phyloP scores from a whole-genome alignment of 1,140 invertebrate species.

The Drosophila teissieri region DNA sequence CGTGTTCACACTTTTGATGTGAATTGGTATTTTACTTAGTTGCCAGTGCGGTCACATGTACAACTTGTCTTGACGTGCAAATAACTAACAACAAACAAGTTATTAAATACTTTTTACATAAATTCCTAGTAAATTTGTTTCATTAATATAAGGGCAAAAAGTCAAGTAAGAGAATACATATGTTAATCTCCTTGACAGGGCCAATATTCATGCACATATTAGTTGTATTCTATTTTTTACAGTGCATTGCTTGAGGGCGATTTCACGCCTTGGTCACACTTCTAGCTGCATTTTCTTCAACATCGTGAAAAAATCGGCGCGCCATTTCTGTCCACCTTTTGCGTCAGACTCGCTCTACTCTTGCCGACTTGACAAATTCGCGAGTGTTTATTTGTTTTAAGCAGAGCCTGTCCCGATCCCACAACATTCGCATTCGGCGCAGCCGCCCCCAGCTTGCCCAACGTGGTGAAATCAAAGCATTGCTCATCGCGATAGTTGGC shows the following conservation, averaged over 20 bases:
- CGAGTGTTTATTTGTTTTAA: conserved; percentile 17
- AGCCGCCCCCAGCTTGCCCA: conserved; percentile 1
- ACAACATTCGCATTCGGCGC: background rate
- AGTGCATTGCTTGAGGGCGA: background rate
- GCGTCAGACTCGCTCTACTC: conserved; percentile 27
- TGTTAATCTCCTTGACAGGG: no score
- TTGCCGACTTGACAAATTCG: conserved; percentile 16
- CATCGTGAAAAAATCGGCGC: conserved; percentile 53
- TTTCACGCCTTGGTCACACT: conserved; percentile 16
- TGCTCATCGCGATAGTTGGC: conserved; percentile 12
- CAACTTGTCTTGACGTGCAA: no score
- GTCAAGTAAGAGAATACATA: no score
- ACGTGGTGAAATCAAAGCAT: conserved; percentile 37
- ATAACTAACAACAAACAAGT: no score
- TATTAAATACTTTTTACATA: no score
- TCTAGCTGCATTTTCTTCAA: background rate
- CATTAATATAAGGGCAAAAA: no score
- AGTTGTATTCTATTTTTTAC: background rate
- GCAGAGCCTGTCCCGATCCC: conserved; percentile 3
- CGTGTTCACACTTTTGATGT: no score
- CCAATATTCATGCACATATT: no score
- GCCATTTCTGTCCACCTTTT: conserved; percentile 42
- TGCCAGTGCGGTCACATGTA: no score
- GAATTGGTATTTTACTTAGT: no score
- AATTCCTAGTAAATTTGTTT: no score